Percentiles rank a stretch among this genome's conserved stretches.
These are phyloP conservation scores for Hololepta plana DNA, from an alignment of 2,888 invertebrate species.

Conservation along the genomic window DNA sequence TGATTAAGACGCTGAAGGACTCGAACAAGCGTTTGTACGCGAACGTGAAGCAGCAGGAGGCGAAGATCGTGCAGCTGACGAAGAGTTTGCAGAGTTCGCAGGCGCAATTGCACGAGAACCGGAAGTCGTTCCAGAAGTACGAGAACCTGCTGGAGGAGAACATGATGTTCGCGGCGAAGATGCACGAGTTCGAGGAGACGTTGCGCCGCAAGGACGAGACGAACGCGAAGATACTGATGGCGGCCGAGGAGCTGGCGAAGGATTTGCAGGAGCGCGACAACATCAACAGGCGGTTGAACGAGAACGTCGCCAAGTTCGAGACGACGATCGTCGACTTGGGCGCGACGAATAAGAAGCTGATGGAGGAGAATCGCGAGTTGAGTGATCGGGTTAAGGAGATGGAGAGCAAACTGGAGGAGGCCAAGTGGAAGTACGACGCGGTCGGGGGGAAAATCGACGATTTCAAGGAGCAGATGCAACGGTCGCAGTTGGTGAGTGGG, in stretches of 20 bases:
- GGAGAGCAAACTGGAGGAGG: conserved; percentile 3
- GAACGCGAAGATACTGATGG: no score
- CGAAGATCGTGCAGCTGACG: conserved; percentile 9
- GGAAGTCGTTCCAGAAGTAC: conserved; percentile 3
- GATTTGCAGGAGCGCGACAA: conserved; percentile 9
- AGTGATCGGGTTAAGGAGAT: conserved; percentile 4
- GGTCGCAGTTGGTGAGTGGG: conserved; percentile 7
- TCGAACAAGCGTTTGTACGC: no score
- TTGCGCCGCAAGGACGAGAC: conserved; percentile 8
- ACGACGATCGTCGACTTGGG: conserved; percentile 5
- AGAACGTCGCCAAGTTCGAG: conserved; percentile 4
- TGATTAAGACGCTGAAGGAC: no score
- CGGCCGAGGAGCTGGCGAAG: conserved; percentile 7
- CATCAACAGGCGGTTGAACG: conserved; percentile 8
- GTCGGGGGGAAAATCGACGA: conserved; percentile 9
- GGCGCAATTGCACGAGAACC: conserved; percentile 1
- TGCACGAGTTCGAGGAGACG: conserved; percentile 9
- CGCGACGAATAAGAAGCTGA: conserved; percentile 5
- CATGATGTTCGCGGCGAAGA: no score
- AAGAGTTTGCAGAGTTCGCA: conserved; percentile 3
- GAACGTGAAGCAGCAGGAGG: conserved; percentile 10
- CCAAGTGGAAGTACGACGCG: conserved; percentile 4
- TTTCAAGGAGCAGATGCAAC: conserved; percentile 7
- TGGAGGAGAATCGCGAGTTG: not conserved
- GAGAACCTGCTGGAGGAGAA: conserved; percentile 7